Base-by-base conservation (phyloP, 1,140 invertebrate species). In the Drosophila kanapiae region DNA sequence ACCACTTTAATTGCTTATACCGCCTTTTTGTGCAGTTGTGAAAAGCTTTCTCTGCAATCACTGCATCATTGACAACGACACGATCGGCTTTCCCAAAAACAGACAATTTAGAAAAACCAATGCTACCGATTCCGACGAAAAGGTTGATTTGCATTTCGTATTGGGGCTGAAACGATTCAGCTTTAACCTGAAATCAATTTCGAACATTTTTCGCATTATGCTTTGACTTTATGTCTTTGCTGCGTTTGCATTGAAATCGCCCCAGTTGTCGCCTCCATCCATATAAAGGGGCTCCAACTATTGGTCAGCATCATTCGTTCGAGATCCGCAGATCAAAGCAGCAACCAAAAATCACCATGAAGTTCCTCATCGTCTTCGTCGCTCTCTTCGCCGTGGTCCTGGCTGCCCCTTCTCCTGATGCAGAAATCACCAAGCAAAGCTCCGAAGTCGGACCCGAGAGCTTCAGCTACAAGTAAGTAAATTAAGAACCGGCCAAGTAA, bases 341-440 rank as follows among this genome's bases (percentile, higher is more conserved):
- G n/a, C 18, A 48, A 45, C 42, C 31, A 40, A 76, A 40, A 45
- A 63, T 49, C 53, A 81, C 45, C 59, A 90, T 90, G 85, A 90
- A 90, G 72, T 90, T 88, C 80, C 71, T 68, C 31, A 82, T 90
- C 47, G 85, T 84, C 37, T 79, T 90, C 51, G 67, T 81, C 7
- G 85, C 86, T 53, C 82, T 92, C 70, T 83, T 91, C 75, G 91
- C 91, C 58, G 4, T 82, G 54, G 79, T 59, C 7, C 7, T 77
- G 14, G 79, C 79, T 1, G 56, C 35, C 14, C 79, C 78, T 6
- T 0, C n/a, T 3, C 8, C 3, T 14, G n/a, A n/a, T n/a, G n/a
- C n/a, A n/a, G n/a, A n/a, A n/a, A 91, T 94, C 43, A 93, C 94
- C 11, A 95, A 96, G n/a, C n/a, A n/a, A n/a, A n/a, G n/a, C n/a